Percentiles rank a stretch among this genome's conserved stretches.
These are phyloP conservation scores for Phania funesta DNA, from an alignment of 2,888 invertebrate genomes.

Conservation along the genomic window DNA sequence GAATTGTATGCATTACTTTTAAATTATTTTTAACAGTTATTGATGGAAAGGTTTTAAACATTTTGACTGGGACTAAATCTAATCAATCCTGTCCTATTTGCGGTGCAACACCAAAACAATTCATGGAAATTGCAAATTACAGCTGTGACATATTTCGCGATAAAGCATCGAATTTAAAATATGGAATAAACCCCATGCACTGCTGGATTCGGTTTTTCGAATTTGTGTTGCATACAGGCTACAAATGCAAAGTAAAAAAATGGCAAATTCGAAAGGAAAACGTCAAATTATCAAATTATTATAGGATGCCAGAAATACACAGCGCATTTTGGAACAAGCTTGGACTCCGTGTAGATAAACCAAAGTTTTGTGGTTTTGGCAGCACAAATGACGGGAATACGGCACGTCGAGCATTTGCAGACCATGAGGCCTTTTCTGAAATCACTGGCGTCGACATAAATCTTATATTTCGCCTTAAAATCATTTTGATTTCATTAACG, in stretches of 20 bases:
- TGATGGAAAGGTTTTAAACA: background rate
- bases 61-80: background rate
- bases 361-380: constrained; percentile 11
- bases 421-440: constrained; percentile 2
- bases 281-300: background rate
- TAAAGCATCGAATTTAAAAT: constrained; percentile 29
- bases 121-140: constrained; percentile 10
- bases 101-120: constrained; percentile 9
- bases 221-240: constrained; percentile 20
- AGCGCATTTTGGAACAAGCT: constrained; percentile 26
- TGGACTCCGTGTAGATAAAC: constrained; percentile 29
- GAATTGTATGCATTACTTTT: background rate
- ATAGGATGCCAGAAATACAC: constrained; percentile 26
- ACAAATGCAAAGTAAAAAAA: constrained; percentile 36
- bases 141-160: constrained; percentile 9
- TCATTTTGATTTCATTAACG: constrained; percentile 25
- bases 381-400: constrained; percentile 47
- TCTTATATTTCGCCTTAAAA: constrained; percentile 17
- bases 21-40: background rate
- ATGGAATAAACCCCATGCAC: constrained; percentile 34
- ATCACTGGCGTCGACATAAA: constrained; percentile 29
- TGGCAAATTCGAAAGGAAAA: background rate
- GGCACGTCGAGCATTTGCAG: constrained; percentile 28
- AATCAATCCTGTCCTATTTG: background rate
- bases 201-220: constrained; percentile 41